Base-by-base conservation (phyloP, 2,797 vertebrate genomes). In the Labeo calbasu region DNA sequence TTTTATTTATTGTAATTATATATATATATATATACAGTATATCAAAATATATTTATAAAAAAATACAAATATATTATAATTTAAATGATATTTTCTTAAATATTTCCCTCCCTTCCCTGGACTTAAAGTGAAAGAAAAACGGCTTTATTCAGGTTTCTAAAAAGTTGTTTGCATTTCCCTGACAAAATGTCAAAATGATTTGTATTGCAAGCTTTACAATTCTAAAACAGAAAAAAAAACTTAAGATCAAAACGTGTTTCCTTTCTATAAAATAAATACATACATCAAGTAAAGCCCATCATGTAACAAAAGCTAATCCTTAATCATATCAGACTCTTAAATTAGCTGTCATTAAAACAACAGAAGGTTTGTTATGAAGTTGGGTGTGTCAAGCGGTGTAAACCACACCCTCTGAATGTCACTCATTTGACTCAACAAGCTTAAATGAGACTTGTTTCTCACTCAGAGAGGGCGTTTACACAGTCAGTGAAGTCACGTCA, bases 351-450 rank as follows among this genome's bases (percentile, higher is more conserved):
- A 40, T 75, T 40, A 77, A 77, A 70, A 3, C 23, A 65, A 9
- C 43, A 43, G 53, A 4, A 7, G 57, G 40, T 63, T 79, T 59
- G 21, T 46, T 4, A 14, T 9, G 48, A 75, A 23, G n/a, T n/a
- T 78, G 82, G 75, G 82, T 48, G 82, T 84, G 82, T 50, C 73
- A 0, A 32, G 23, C 17, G 9, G 1, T 36, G 25, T 66, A 84
- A 71, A 36, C 65, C 82, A 84, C 82, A 21, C 69, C 82, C 73
- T 70, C 75, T 57, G 32, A 19, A 40, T 23, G 40, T 36, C 66
- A 36, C 75, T 71, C 8, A 51, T 59, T 51, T 84, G 61, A 76
- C 71, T 70, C 50, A 46, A 69, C 51, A 2, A 77, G 65, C 28
- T 83, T 48, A 76, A 63, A 53, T 66, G 61, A 55, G 11, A 32